phyloP scores from a whole-genome alignment of 2,113 vertebrate genomes.

The Todiramphus saurophagus region DNA sequence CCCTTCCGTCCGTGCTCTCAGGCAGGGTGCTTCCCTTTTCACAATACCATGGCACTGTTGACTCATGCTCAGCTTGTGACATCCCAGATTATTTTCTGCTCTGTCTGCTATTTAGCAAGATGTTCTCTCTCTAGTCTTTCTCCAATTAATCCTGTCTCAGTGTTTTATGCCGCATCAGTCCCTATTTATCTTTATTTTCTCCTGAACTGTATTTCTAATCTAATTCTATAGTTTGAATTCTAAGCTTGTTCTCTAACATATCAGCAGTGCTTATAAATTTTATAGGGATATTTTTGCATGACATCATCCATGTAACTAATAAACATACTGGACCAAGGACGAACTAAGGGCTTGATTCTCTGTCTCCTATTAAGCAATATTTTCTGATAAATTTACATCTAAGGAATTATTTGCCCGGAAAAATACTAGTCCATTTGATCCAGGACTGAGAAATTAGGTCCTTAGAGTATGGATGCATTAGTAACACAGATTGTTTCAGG shows the following conservation, averaged over 20 bases:
- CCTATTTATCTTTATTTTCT: neutral
- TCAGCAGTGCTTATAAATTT: neutral
- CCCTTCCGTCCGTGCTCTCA: neutral
- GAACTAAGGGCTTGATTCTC: neutral
- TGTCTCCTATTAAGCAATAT: neutral
- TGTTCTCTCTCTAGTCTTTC: neutral
- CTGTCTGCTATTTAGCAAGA: neutral
- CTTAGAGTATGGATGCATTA: neutral
- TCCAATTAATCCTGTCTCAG: neutral
- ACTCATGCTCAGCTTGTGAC: slow-evolving; percentile 43
- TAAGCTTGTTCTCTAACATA: neutral
- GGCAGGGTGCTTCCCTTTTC: neutral
- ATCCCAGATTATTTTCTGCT: slow-evolving; percentile 27
- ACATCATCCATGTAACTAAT: neutral
- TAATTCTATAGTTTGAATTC: neutral
- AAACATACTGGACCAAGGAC: neutral
- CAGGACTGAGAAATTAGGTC: neutral
- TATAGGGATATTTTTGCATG: neutral
- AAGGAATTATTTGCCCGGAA: neutral
- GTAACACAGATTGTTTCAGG: neutral
- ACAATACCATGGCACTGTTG: neutral
- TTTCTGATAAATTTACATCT: neutral
- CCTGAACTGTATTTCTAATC: neutral
- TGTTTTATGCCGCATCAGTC: neutral
- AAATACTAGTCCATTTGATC: neutral